phyloP scores from a whole-genome alignment of 1,140 invertebrate genomes.

The Zaprionus nigranus region DNA sequence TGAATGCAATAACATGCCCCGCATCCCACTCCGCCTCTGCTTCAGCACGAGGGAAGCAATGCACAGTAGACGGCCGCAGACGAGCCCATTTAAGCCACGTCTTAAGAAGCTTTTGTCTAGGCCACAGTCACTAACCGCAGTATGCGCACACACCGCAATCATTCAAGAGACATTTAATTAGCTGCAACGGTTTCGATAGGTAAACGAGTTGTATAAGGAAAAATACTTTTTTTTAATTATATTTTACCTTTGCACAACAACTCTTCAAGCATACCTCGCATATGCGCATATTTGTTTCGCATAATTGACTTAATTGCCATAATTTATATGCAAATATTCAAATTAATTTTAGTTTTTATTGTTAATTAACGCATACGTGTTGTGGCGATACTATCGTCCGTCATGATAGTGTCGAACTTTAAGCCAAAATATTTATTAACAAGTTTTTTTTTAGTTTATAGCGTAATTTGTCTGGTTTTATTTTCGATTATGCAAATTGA shows the following conservation, averaged over 20 bases:
- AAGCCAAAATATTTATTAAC: slow-evolving; percentile 24
- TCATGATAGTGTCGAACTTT: slow-evolving; percentile 16
- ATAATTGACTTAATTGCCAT: slow-evolving; percentile 16
- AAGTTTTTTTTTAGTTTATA: not conserved
- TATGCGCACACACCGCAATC: slow-evolving; percentile 5
- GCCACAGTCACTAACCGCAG: slow-evolving; percentile 11
- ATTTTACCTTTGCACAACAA: not conserved
- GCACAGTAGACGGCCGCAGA: slow-evolving; percentile 42
- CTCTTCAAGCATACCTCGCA: slow-evolving; percentile 2
- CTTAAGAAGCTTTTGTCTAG: slow-evolving; percentile 62
- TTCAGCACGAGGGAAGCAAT: slow-evolving; percentile 1
- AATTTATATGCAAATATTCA: slow-evolving; percentile 32
- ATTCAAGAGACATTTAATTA: slow-evolving; percentile 8
- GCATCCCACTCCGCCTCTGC: not conserved
- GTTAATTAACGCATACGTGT: slow-evolving; percentile 24
- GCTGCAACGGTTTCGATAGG: not conserved
- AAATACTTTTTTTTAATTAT: not conserved
- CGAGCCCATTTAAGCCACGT: slow-evolving; percentile 60
- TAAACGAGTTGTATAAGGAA: not conserved
- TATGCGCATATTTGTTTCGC: slow-evolving; percentile 3
- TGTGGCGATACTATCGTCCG: not conserved
- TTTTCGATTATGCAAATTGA: not conserved
- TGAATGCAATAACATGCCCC: slow-evolving; percentile 62
- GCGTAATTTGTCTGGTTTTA: not conserved
- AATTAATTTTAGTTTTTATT: slow-evolving; percentile 30